Evolutionary conservation across 2,113 vertebrate genomes (phyloP).

Genomic region (Oryzias melastigma): DNA sequence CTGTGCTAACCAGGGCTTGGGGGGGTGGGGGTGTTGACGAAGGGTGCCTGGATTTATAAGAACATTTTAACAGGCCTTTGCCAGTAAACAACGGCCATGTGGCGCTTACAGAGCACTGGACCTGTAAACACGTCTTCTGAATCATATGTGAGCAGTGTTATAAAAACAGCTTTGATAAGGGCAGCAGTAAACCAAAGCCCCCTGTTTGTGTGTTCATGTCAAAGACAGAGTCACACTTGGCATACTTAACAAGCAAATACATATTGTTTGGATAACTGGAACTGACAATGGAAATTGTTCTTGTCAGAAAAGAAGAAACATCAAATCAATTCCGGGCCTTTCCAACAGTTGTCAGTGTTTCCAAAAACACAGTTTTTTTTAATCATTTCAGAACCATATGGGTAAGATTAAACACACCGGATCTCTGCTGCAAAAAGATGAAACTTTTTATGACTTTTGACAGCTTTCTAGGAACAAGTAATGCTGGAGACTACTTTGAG

Average conservation of each 20-base stretch:
- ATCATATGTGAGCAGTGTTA: constrained; percentile 42
- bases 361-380: constrained; percentile 22
- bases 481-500: background rate
- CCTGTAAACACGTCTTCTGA: constrained; percentile 57
- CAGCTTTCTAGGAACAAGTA: background rate
- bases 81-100: constrained; percentile 54
- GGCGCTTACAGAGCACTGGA: constrained; percentile 18
- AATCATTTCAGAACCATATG: constrained; percentile 14
- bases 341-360: constrained; percentile 9
- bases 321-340: constrained; percentile 11
- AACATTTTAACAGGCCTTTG: constrained; percentile 36
- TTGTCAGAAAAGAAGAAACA: constrained; percentile 24
- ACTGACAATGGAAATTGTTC: constrained; percentile 34
- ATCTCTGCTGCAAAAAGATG: constrained; percentile 4
- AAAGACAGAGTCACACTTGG: background rate
- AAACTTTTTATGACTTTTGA: constrained; percentile 5
- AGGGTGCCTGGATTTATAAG: constrained; percentile 11
- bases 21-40: background rate
- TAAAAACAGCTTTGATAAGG: constrained; percentile 68
- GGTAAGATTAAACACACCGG: constrained; percentile 4
- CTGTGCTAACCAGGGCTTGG: constrained; percentile 29
- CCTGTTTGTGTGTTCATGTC: constrained; percentile 36
- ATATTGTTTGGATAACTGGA: constrained; percentile 49
- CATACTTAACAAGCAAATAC: constrained; percentile 45
- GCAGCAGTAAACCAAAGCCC: constrained; percentile 22